Base-by-base conservation (phyloP, 1,140 invertebrate species). In the Heliconius hermathena region DNA sequence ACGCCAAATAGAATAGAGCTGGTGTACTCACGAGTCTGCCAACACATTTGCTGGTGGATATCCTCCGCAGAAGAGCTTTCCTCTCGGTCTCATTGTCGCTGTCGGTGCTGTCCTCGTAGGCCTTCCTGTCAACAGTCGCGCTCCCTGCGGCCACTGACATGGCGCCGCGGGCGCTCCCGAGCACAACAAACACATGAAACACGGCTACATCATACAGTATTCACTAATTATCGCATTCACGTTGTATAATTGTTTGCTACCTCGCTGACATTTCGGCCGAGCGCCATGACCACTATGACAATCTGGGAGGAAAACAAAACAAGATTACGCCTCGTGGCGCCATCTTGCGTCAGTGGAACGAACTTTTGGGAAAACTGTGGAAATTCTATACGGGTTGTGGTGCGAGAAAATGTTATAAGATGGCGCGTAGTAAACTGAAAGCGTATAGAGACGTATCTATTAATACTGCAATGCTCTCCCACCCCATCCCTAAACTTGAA, bases 201-300 rank as follows among this genome's bases (percentile, higher is more conserved):
- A 85, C 79, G 84, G 81, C 93, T 94, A 94, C 93, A 94, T 94
- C 91, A 93, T 94, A 91, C 90, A 94, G 89, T 79, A 90, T 88
- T 82, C 81, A 80, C 84, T 85, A 85, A 87, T 86, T 91, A 22
- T 57, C 54, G n/a, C 54, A 85, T 90, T 89, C 88, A 89, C 88
- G 90, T 90, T 88, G 81, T 88, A 85, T 86, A 86, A 85, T 78
- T 81, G 75, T 71, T 86, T 86, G 89, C 91, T 93, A 91, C 79
- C 90, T 90, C 83, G 81, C 85, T 91, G 89, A 93, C 91, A 94
- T 92, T 90, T 89, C 91, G 82, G 86, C 83, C 88, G 89, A 89
- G 87, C 92, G 92, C 93, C 90, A 91, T 92, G 87, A 89, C 88
- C 89, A 88, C 86, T 87, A 83, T 94, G 90, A 91, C 89, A 89